Evolutionary conservation across 2,888 invertebrate species (phyloP).

Genomic region (Dryocosmus kuriphilus): DNA sequence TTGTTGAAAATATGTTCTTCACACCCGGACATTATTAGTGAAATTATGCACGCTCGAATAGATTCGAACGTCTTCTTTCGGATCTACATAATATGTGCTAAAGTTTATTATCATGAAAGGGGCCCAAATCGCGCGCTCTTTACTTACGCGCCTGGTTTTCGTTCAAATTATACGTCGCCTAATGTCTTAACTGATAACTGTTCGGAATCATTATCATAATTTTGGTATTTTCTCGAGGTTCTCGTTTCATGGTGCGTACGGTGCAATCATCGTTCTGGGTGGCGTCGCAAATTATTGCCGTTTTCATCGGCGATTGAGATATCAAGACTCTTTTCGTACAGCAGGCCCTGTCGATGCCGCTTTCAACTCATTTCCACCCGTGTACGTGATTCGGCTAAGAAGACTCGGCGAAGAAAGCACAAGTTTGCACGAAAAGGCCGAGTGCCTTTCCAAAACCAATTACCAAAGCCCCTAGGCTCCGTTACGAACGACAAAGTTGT

Average conservation of each 20-base stretch:
- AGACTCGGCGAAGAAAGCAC: conserved; percentile 9
- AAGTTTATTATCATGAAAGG: conserved; percentile 72
- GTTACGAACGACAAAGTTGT: conserved; percentile 9
- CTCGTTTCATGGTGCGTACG: conserved; percentile 62
- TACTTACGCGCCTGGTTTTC: conserved; percentile 69
- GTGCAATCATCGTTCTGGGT: conserved; percentile 74
- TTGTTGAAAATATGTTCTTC: conserved; percentile 40
- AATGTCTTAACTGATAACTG: conserved; percentile 77
- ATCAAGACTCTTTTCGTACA: conserved; percentile 58
- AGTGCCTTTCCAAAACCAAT: conserved; percentile 8
- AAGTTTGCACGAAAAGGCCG: conserved; percentile 16
- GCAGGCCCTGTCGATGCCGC: conserved; percentile 46
- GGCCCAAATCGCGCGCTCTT: conserved; percentile 64
- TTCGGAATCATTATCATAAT: conserved; percentile 76
- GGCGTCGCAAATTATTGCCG: conserved; percentile 73
- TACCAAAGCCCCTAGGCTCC: neutral
- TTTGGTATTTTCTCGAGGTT: conserved; percentile 73
- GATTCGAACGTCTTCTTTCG: conserved; percentile 49
- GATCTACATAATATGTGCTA: conserved; percentile 73
- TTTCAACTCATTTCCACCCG: conserved; percentile 51
- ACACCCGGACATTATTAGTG: conserved; percentile 57
- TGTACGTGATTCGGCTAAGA: conserved; percentile 35
- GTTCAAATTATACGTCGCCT: conserved; percentile 75
- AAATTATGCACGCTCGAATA: conserved; percentile 50
- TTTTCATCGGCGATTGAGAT: conserved; percentile 75